Evolutionary conservation across 1,140 invertebrate genomes (phyloP).

Genomic region (Calephelis virginiensis): DNA sequence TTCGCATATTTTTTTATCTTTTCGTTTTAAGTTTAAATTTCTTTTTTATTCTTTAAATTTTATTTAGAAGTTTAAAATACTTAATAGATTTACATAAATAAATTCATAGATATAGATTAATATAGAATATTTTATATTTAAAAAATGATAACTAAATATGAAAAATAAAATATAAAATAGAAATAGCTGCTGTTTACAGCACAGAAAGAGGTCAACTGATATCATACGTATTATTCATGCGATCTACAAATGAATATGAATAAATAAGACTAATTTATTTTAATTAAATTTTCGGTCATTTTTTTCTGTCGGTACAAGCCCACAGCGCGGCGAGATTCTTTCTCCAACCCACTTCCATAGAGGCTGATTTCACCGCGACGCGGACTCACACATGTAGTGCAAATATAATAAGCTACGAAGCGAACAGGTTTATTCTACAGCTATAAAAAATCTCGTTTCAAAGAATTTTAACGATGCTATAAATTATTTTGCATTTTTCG

Average conservation of each 20-base stretch:
- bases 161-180: too few relatives aligned
- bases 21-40: too few relatives aligned
- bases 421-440: conserved; percentile 11
- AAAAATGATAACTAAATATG: neutral
- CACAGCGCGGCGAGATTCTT: conserved; percentile 57
- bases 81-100: too few relatives aligned
- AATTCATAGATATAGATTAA: too few relatives aligned
- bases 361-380: conserved; percentile 60
- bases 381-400: conserved; percentile 22
- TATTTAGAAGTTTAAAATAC: too few relatives aligned
- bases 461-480: conserved; percentile 14
- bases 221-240: neutral
- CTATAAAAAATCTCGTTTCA: conserved; percentile 7
- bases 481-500: conserved; percentile 14
- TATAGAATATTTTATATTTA: too few relatives aligned
- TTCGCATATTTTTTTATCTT: too few relatives aligned
- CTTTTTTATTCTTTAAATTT: too few relatives aligned
- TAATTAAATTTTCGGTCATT: neutral
- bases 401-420: conserved; percentile 15
- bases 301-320: conserved; percentile 44
- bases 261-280: too few relatives aligned
- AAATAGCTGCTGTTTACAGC: too few relatives aligned
- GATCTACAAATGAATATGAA: neutral
- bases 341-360: conserved; percentile 69
- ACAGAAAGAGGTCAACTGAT: too few relatives aligned